Base-by-base conservation (phyloP, 2,113 vertebrate species). In the Galemys pyrenaicus region DNA sequence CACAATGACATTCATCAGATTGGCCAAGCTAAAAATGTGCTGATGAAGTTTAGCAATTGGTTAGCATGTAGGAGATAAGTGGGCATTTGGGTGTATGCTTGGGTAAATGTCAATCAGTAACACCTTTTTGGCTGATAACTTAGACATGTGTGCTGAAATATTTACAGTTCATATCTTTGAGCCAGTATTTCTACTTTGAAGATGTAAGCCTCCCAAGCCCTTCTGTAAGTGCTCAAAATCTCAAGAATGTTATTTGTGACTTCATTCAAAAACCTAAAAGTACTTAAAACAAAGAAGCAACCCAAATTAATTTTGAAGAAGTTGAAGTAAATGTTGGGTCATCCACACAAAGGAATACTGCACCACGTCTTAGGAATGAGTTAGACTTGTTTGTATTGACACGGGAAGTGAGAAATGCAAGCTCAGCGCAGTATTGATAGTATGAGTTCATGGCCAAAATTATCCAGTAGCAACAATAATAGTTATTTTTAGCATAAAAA, bases 231-330 rank as follows among this genome's bases (percentile, higher is more conserved):
- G 60, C 24, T 46, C 37, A n/a, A 26, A 82, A 39, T 32, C 58
- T 86, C 44, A 67, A 73, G 28, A 78, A 68, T 88, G 28, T 39
- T 86, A 51, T 28, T 79, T 54, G 32, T 35, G 70, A 64, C 41
- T 87, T 79, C 89, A 39, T 70, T 83, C 74, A 56, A 94, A 94
- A 79, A 71, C 37, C 26, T 26, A 4, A n/a, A 93, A 75, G 39
- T 35, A 39, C 79, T 82, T 12, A 65, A 88, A 68, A 37, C 10
- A 32, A 41, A 68, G 37, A 94, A 92, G 22, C n/a, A 71, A 86
- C 80, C 2, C 30, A 62, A 62, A 41, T 37, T 49, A 87, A 84
- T 39, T 60, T 58, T 17, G 17, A 81, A 82, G 62, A 79, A 70
- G 44, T 68, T 94, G 35, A 62, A 68, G 28, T 92, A 56, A 46